Base-by-base conservation (phyloP, 2,797 vertebrate species). In the Pterois miles region DNA sequence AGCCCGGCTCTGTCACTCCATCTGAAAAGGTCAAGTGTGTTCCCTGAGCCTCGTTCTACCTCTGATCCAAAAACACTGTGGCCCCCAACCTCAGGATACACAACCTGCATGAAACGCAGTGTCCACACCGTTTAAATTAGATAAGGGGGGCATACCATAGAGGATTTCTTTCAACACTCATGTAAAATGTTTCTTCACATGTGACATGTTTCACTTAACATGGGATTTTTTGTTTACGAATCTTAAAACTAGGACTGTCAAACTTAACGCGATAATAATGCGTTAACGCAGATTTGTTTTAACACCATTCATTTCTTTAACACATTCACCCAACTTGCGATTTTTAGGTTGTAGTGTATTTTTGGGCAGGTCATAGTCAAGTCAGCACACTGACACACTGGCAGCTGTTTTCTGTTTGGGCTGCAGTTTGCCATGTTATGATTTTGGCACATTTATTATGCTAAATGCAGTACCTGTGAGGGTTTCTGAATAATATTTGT, bases 21-120 rank as follows among this genome's bases (percentile, higher is more conserved):
- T 52, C 78, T 93, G 91, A 93, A 95, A 95, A 95, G 94, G 94
- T 95, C 94, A 93, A 86, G 72, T 71, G 78, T 90, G 92, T 92
- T 93, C 81, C 82, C 71, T 69, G 59, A 64, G 76, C 70, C 72
- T 87, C 59, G 81, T 83, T 84, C 81, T 81, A 84, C 78, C 78
- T 80, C 72, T 68, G 64, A 56, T 82, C 81, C 77, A 78, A 85
- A 86, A 88, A 66, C 76, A 80, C 36, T 2, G 67, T 53, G 34
- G 72, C 71, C 74, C 31, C 65, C 62, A 52, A 84, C 84, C 72
- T 77, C 71, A 59, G 63, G 52, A 86, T 65, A 75, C 62, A 72
- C 53, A 82, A 43, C 34, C 48, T 48, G 60, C 57, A 78, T 34
- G 27, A 22, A 59, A 76, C 59, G 38, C 54, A 48, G 46, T 48